These are phyloP conservation scores for Erebia ligea DNA, from an alignment of 2,888 invertebrate species.

Conservation along the genomic window DNA sequence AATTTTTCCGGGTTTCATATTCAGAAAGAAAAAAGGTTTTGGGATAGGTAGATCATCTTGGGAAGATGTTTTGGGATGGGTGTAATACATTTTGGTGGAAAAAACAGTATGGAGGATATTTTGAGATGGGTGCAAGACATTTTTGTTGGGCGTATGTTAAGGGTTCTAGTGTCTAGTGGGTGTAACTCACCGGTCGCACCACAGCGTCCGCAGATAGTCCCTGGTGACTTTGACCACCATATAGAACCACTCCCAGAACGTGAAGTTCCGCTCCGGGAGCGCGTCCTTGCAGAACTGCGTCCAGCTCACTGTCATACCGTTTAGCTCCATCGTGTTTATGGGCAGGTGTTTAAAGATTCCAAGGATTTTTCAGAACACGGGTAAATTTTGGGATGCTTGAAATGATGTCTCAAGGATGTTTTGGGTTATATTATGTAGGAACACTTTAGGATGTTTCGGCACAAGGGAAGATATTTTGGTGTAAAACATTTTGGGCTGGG, in stretches of 20 bases:
- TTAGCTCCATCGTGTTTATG: slow-evolving; percentile 63
- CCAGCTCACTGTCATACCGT: slow-evolving; percentile 87
- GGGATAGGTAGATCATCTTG: no score
- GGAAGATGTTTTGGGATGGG: not conserved
- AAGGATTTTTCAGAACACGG: no score
- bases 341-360: slow-evolving; percentile 51
- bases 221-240: slow-evolving; percentile 98
- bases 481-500: no score
- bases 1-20: no score
- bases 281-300: slow-evolving; percentile 97
- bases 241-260: slow-evolving; percentile 99
- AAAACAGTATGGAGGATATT: no score
- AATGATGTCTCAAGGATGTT: no score
- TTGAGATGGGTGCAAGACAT: no score
- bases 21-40: no score
- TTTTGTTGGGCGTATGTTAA: no score
- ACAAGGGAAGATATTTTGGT: not conserved
- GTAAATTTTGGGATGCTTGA: no score
- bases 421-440: no score
- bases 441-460: no score
- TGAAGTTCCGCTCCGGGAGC: slow-evolving; percentile 95
- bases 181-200: slow-evolving; percentile 91
- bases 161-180: not conserved
- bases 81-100: not conserved
- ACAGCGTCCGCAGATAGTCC: slow-evolving; percentile 95